Evolutionary conservation across 2,113 vertebrate species (phyloP), one percentile per base, ranked within the genome.

Genomic region (Aldabrachelys gigantea): DNA sequence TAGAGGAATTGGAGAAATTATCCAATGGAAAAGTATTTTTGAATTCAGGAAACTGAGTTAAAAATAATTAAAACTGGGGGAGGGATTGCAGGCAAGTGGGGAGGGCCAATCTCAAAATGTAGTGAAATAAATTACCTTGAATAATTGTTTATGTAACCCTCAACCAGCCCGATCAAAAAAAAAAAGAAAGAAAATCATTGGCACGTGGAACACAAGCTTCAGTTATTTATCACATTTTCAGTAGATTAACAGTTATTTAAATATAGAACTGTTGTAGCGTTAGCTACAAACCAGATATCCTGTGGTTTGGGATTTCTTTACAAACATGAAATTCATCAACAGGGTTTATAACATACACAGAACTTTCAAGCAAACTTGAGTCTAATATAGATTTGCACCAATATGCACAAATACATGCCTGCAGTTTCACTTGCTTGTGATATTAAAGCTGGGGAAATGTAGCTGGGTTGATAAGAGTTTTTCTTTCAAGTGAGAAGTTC

Each of bases 11-110:
- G 16, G 6, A 5, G 82, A 87, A 90, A 69, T 65, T 72, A 6
- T 38, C 1, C 1, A 1, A 10, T 29, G 1, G 3, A 5, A 5
- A 1, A 75, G 38, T 0, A 81, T 2, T 0, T 78, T 78, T 44
- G 50, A 59, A 19, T 44, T 3, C 21, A 50, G 80, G 27, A 19
- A 85, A 75, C 24, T 57, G n/a, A 0, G 1, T 8, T 4, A 65
- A 5, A 91, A 92, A 87, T 54, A 31, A 50, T 89, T 84, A 59
- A 65, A 80, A 57, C 38, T 0, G 10, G 3, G 22, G 5, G n/a
- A 5, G 22, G 27, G 44, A 0, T 8, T 80, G 21, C 1, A n/a
- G 83, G 12, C 10, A 76, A 25, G 11, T 83, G 75, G 3, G 1
- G 24, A 91, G 19, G 83, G 57, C 0, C 3, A 9, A 0, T 83